phyloP scores from a whole-genome alignment of 2,113 vertebrate species.

The Rousettus leschenaultii region DNA sequence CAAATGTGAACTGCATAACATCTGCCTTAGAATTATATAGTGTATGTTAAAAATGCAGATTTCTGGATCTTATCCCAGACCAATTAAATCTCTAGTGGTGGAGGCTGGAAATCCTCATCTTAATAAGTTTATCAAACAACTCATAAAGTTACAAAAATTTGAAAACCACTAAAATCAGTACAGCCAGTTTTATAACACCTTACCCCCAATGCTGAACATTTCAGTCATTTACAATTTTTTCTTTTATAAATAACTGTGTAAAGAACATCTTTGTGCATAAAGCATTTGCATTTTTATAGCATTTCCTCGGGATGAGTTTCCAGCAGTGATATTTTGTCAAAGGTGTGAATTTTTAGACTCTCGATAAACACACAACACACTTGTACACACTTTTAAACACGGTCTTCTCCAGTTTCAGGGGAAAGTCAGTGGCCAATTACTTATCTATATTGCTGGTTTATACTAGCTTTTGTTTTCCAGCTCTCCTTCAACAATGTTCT shows the following conservation, averaged over 20 bases:
- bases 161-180: not conserved
- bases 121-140: conserved; percentile 27
- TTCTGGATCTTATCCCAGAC: conserved; percentile 60
- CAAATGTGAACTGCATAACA: conserved; percentile 43
- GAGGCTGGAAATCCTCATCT: conserved; percentile 22
- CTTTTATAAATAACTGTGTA: not conserved
- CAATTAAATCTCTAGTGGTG: conserved; percentile 9
- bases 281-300: not conserved
- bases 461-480: not conserved
- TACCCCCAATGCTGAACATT: not conserved
- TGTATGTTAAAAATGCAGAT: conserved; percentile 51
- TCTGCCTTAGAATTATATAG: conserved; percentile 24
- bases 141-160: conserved; percentile 13
- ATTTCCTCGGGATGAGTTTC: not conserved
- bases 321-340: not conserved
- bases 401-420: not conserved
- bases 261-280: conserved; percentile 30
- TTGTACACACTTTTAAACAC: not conserved
- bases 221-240: not conserved
- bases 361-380: not conserved
- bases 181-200: not conserved
- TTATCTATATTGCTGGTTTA: not conserved
- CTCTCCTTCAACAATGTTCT: conserved; percentile 17
- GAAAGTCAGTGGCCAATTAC: not conserved
- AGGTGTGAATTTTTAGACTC: not conserved